Evolutionary conservation across 1,140 invertebrate genomes (phyloP).

Genomic region (Ceratina australensis): DNA sequence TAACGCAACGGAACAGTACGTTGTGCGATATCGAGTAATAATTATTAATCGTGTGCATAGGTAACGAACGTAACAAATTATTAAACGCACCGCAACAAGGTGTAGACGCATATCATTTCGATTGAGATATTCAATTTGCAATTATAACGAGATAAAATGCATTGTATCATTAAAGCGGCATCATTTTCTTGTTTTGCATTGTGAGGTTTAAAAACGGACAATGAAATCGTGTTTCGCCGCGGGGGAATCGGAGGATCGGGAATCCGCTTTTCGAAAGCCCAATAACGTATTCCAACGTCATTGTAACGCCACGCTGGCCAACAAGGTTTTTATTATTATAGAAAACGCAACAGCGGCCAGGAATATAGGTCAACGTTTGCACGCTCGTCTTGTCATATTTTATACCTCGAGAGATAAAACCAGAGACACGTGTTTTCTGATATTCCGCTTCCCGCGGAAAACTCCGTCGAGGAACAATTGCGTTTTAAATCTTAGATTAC

Average conservation of each 20-base stretch:
- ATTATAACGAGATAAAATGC: too few species aligned
- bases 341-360: background rate
- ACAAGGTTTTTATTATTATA: conserved; percentile 29
- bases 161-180: background rate
- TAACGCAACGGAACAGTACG: too few species aligned
- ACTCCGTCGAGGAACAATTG: too few species aligned
- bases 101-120: too few species aligned
- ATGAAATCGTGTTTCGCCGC: background rate
- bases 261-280: conserved; percentile 13
- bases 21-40: too few species aligned
- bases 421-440: background rate
- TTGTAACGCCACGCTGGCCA: conserved; percentile 4
- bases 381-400: conserved; percentile 9
- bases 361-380: conserved; percentile 21
- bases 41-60: too few species aligned
- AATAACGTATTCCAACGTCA: conserved; percentile 18
- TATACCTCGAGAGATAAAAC: conserved; percentile 27
- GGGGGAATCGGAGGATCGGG: background rate
- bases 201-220: background rate
- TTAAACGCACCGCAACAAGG: too few species aligned
- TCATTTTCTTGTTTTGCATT: background rate
- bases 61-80: too few species aligned
- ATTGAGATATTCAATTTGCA: too few species aligned
- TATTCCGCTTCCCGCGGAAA: background rate
- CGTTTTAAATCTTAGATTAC: too few species aligned